These are phyloP conservation scores for Pteria penguin DNA, from an alignment of 2,888 invertebrate species.

Conservation along the genomic window DNA sequence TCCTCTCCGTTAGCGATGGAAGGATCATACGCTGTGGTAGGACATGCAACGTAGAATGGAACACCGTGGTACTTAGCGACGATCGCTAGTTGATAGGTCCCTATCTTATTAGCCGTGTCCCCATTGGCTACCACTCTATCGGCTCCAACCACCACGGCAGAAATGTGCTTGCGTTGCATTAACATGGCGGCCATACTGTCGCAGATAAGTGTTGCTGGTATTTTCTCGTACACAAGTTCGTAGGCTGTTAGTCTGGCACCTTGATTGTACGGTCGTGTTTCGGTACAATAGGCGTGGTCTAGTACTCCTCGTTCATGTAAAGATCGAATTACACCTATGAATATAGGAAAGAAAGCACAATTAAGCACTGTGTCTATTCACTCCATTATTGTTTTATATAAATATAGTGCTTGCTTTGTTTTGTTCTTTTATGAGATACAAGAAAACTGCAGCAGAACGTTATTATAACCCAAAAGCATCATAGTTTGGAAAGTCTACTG, in stretches of 20 bases:
- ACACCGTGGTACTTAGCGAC: slow-evolving; percentile 88
- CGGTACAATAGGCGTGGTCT: slow-evolving; percentile 96
- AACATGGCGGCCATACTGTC: slow-evolving; percentile 97
- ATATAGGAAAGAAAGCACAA: no score
- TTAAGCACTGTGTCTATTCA: no score
- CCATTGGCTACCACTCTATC: slow-evolving; percentile 98
- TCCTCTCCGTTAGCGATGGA: slow-evolving; percentile 88
- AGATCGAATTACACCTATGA: slow-evolving; percentile 91
- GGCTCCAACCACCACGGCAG: slow-evolving; percentile 97
- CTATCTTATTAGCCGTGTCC: slow-evolving; percentile 98
- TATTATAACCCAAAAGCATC: no score
- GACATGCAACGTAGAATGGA: slow-evolving; percentile 97
- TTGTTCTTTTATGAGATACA: no score
- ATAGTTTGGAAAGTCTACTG: no score
- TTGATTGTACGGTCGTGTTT: slow-evolving; percentile 99
- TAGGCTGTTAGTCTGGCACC: slow-evolving; percentile 93
- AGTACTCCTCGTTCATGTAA: slow-evolving; percentile 84
- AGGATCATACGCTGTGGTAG: slow-evolving; percentile 92
- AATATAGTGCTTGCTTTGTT: no score
- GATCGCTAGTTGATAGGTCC: slow-evolving; percentile 89
- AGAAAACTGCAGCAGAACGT: no score
- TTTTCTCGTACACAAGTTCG: slow-evolving; percentile 89
- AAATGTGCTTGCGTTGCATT: slow-evolving; percentile 90
- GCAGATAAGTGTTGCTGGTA: slow-evolving; percentile 94
- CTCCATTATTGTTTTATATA: no score